Base-by-base conservation (phyloP, 2,888 invertebrate genomes). In the Epistrophe grossulariae region DNA sequence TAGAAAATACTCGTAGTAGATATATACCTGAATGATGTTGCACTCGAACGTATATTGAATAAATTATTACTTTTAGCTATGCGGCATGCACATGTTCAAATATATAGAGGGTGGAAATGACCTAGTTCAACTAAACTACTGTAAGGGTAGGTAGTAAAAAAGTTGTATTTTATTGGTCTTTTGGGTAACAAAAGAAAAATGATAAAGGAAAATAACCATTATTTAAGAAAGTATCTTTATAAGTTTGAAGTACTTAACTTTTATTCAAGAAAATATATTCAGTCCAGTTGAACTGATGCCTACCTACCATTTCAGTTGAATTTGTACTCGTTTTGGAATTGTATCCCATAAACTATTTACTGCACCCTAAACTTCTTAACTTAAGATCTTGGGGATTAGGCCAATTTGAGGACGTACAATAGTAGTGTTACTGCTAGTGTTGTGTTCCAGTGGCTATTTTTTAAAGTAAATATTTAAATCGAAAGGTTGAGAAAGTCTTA, bases 1-100 rank as follows among this genome's bases (percentile, higher is more conserved):
- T 38, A 19, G 50, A 50, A n/a, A 35, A 50, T 7, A 15, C 8
- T 6, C 6, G 4, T n/a, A 35, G 4, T 35, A 35, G 7, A 35
- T 31, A 31, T 5, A 2, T 31, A 31, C 31, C 31, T 31, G 35
- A 31, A 8, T 57, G 48, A 31, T 43, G 19, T 68, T 68, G 68
- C 68, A 68, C n/a, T n/a, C 35, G 9, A 10, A 11, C 7, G 35
- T 50, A 50, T 68, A 62, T 24, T 15, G 68, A 68, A 68, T 68
- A 50, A 50, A 68, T 68, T 68, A 68, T 68, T n/a, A 11, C 35
- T 68, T 15, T 35, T 66, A 17, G 66, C 31, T 31, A 48, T 66
- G 43, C 48, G 28, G 17, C 45, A 60, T 62, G 38, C 24, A 24
- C 17, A 43, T 62, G 19, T 43, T 17, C 19, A n/a, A 40, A 62